Evolutionary conservation across 1,140 invertebrate genomes (phyloP), one percentile per base, ranked within the genome.

Genomic region (Araneus ventricosus): DNA sequence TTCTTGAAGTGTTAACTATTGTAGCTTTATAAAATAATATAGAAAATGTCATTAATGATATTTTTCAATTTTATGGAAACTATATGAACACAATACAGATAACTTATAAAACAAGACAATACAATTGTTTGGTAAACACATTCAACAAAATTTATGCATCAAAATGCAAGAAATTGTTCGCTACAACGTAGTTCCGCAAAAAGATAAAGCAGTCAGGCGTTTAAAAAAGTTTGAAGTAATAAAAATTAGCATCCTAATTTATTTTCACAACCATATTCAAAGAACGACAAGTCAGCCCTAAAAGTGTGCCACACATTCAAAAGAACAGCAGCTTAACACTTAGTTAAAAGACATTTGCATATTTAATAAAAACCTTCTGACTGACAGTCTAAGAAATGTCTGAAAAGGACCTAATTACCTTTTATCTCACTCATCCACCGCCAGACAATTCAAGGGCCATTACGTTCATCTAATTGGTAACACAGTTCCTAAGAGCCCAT

Each of bases 341-440:
- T 75, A 22, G 2, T 27, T 67, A 22, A 30, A 75, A 34, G 30
- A 20, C 34, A 75, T 75, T 75, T 34, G 4, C 70, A 75, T 75
- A 75, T 37, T 75, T 14, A 14, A 34, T 34, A 34, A 22, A 75
- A 22, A 0, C 45, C 10, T 17, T 37, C 70, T 20, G 70, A 75
- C 30, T 4, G 67, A 75, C 67, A 75, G n/a, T 10, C 6, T 27
- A 59, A 59, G 5, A 59, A 14, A 61, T 61, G 24, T 14, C 20
- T 75, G 6, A 37, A 75, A 75, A 75, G 67, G 37, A 17, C 30
- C 30, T 75, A 75, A 75, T 75, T 75, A 75, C 70, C 70, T 75
- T 75, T 75, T 75, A 37, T 75, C 30, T 67, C 3, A n/a, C 14
- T 27, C 27, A 67, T 30, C 63, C 63, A 4, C 20, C 70, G 30